These are phyloP conservation scores for Holacanthella duospinosa DNA, from an alignment of 2,888 invertebrate genomes.

Conservation along the genomic window DNA sequence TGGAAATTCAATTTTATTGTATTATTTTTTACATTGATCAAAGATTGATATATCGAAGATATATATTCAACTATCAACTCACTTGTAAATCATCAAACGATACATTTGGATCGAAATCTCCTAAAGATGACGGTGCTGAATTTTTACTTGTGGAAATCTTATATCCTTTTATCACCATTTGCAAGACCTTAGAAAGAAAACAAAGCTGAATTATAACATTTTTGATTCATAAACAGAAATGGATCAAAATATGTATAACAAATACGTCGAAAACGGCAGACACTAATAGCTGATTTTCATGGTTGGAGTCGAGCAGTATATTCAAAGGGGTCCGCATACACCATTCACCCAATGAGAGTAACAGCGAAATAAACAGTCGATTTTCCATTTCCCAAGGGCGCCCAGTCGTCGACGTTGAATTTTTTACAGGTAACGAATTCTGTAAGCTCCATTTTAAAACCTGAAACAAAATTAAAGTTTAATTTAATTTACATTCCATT, in stretches of 20 bases:
- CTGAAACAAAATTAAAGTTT: conserved; percentile 3
- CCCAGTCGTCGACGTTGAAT: conserved; percentile 40
- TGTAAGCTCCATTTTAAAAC: conserved; percentile 29
- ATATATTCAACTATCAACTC: neutral
- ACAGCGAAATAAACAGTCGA: conserved; percentile 64
- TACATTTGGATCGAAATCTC: conserved; percentile 64
- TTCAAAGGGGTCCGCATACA: conserved; percentile 63
- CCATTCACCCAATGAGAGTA: conserved; percentile 86
- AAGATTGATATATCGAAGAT: too few species aligned
- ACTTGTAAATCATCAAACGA: conserved; percentile 53
- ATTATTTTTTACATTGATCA: too few species aligned
- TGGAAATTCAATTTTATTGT: too few species aligned
- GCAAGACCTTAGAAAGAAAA: conserved; percentile 16
- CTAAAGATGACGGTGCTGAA: conserved; percentile 44
- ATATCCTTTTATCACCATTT: conserved; percentile 31
- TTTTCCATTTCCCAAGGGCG: conserved; percentile 48
- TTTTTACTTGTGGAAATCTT: conserved; percentile 20
- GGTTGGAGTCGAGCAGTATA: conserved; percentile 36
- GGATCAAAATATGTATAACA: neutral
- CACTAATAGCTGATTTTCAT: conserved; percentile 47
- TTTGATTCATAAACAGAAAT: too few species aligned
- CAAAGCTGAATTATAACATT: neutral
- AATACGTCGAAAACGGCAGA: conserved; percentile 63
- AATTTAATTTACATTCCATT: neutral
- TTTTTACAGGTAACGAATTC: conserved; percentile 27